phyloP scores from a whole-genome alignment of 2,888 invertebrate genomes.

The Drosophila pseudotalamancana region DNA sequence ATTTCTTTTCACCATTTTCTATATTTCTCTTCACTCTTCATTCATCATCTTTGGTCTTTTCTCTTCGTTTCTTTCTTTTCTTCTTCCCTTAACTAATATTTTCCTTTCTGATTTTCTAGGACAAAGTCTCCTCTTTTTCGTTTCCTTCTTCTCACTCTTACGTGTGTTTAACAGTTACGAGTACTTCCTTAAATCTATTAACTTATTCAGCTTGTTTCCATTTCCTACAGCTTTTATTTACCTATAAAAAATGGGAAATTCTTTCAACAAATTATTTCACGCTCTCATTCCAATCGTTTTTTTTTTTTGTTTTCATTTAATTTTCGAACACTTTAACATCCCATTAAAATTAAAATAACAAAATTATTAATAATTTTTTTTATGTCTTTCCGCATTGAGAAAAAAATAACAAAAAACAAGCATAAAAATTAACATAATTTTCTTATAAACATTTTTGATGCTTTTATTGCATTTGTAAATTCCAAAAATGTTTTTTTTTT shows the following conservation, averaged over 20 bases:
- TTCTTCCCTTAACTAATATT: too few species aligned
- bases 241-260: too few species aligned
- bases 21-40: not conserved
- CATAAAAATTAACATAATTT: slow-evolving; percentile 58
- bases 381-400: slow-evolving; percentile 31
- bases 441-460: slow-evolving; percentile 13
- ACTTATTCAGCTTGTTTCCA: too few species aligned
- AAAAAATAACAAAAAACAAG: too few species aligned
- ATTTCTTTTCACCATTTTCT: not conserved
- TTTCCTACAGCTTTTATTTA: too few species aligned
- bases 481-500: slow-evolving; percentile 28
- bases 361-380: slow-evolving; percentile 24
- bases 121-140: not conserved
- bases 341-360: slow-evolving; percentile 58
- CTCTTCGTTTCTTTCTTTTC: not conserved
- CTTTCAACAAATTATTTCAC: not conserved
- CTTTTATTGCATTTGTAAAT: slow-evolving; percentile 41
- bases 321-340: slow-evolving; percentile 1
- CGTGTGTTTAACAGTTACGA: too few species aligned
- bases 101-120: not conserved
- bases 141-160: not conserved
- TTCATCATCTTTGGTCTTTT: not conserved
- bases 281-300: slow-evolving; percentile 1
- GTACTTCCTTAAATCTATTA: too few species aligned
- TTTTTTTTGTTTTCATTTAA: too few species aligned